These are phyloP conservation scores for Diaprepes abbreviatus DNA, from an alignment of 2,888 invertebrate species.

Conservation along the genomic window DNA sequence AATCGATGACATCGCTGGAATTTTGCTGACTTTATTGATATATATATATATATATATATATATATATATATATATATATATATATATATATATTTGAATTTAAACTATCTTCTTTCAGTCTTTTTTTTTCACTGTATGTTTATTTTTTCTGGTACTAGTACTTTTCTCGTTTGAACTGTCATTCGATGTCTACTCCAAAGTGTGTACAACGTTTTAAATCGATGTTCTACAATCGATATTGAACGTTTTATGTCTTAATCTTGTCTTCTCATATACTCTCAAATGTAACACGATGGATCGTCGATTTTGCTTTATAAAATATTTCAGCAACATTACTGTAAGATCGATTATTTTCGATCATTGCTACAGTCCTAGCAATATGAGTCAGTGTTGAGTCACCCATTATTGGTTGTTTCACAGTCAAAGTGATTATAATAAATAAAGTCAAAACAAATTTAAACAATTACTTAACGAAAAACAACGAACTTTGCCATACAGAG, in stretches of 20 bases:
- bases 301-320: constrained; percentile 27
- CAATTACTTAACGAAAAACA: too few relatives aligned
- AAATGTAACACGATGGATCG: constrained; percentile 27
- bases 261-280: constrained; percentile 40
- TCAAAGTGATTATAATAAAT: background rate
- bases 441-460: too few relatives aligned
- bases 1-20: too few relatives aligned
- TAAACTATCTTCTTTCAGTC: too few relatives aligned
- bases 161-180: constrained; percentile 27
- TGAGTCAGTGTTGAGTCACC: constrained; percentile 19
- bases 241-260: constrained; percentile 46
- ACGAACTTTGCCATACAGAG: too few relatives aligned
- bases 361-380: constrained; percentile 28
- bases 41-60: too few relatives aligned
- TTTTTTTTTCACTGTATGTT: too few relatives aligned
- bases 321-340: background rate
- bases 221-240: constrained; percentile 37
- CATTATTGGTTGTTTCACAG: constrained; percentile 17
- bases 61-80: too few relatives aligned
- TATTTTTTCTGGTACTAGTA: background rate
- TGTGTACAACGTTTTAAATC: constrained; percentile 35
- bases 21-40: too few relatives aligned
- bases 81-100: too few relatives aligned
- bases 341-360: constrained; percentile 5
- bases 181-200: constrained; percentile 40